Conservation (phyloP, 2,113 vertebrate genomes). For the Piliocolobus tephrosceles region DNA sequence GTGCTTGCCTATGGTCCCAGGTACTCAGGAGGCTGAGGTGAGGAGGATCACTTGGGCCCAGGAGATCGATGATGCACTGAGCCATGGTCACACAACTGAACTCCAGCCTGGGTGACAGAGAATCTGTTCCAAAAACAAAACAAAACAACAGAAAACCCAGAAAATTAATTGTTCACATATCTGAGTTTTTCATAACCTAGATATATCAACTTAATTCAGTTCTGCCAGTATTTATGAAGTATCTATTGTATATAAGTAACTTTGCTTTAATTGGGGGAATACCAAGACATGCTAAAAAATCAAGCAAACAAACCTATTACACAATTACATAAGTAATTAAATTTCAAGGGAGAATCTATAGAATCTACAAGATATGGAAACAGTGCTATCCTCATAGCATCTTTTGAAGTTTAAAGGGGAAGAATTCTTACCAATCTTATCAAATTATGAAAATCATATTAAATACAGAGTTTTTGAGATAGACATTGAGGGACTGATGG, state of each 20-base stretch:
- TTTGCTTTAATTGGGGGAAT: not conserved
- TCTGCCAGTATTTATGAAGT: not conserved
- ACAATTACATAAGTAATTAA: not conserved
- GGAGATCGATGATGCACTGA: no score
- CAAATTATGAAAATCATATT: not conserved
- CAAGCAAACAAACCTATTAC: not conserved
- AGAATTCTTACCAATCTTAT: not conserved
- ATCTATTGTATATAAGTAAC: not conserved
- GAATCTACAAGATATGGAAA: not conserved
- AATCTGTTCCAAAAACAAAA: no score
- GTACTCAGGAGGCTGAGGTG: no score
- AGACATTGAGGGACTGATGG: not conserved
- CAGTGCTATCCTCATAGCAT: not conserved
- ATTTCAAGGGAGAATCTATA: not conserved
- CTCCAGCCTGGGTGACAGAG: no score
- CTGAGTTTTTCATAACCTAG: not conserved
- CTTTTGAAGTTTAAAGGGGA: not conserved
- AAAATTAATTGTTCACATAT: not conserved
- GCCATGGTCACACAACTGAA: no score
- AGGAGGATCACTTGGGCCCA: no score
- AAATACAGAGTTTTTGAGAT: not conserved
- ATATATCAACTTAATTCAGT: not conserved
- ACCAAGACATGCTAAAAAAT: not conserved
- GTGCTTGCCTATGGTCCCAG: no score
- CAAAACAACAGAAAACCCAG: not conserved